Evolutionary conservation across 2,888 invertebrate genomes (phyloP), one percentile per base, ranked within the genome.

Genomic region (Tetheella fluctuosa): DNA sequence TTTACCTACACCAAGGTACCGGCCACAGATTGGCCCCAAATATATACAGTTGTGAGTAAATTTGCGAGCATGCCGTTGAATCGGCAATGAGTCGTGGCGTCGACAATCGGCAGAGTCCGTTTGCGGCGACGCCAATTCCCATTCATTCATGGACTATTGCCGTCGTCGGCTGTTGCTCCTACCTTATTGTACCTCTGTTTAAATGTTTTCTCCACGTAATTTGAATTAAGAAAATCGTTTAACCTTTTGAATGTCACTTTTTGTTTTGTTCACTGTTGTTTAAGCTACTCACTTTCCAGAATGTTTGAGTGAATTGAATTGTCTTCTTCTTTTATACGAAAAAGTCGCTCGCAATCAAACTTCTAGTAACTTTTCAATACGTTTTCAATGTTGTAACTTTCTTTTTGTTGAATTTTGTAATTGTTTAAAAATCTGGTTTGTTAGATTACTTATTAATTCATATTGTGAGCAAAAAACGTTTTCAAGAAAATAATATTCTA

Each of bases 91-190:
- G 86, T 85, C 88, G 88, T 89, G 88, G 83, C 85, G 81, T 83
- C 87, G 85, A 85, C 88, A 88, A 90, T 90, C 89, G 89, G 81
- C 82, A 76, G 79, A 79, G 85, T 83, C 85, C 86, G 90, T 88
- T 90, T 84, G 85, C 76, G 91, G 88, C 86, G 84, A 85, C 85
- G 84, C 83, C 90, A 88, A 90, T 86, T 84, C 83, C 79, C 80
- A 86, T 88, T 88, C 87, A 91, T 88, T 88, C 86, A 85, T 84
- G 84, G 85, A 80, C 83, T 80, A 83, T 83, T 83, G 84, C 77
- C 76, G 63, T 70, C 71, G 73, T 69, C 74, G 77, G 79, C 77
- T 77, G 81, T 73, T 76, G 77, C 73, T 71, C 69, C 65, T 63
- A 64, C 67, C 73, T 62, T 64, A 64, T 66, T 25, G 57, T 34